Base-by-base conservation (phyloP, 2,797 vertebrate genomes). In the Notolabrus celidotus region DNA sequence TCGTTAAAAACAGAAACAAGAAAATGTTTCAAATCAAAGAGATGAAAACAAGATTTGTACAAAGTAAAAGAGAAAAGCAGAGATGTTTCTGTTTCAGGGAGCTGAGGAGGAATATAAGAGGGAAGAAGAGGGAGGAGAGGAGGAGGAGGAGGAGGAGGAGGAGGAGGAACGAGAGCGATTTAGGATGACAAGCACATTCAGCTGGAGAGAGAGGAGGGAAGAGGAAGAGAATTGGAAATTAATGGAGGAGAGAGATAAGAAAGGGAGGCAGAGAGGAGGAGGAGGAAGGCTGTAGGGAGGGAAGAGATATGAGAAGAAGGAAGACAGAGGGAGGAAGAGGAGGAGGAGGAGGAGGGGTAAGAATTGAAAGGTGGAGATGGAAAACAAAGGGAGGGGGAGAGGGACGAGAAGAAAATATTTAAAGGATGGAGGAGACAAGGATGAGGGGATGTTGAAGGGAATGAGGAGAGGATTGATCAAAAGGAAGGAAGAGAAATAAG, bases 231-330 rank as follows among this genome's bases (percentile, higher is more conserved):
- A 86, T 84, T 67, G 56, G 73, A 86, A 86, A 88, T 84, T 83
- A 83, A 88, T 85, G 89, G 77, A 80, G 78, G 85, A 68, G 76
- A 84, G 71, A 83, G 77, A 89, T 85, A 86, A 86, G 72, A 77
- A 74, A 75, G 69, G 70, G 39, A 71, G 36, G 29, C 29, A 31
- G 29, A 31, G 58, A 67, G 79, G 72, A 79, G 67, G 72, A 79
- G 67, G 70, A 52, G 43, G 55, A 51, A 45, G 43, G 38, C 57
- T 62, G 57, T 43, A 58, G 65, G 55, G 65, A 66, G 22, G 15
- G 25, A 54, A 39, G 58, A 49, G 27, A 54, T 58, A 77, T 46
- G 43, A 60, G 46, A 39, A 27, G 20, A 66, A n/a, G 50, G 19
- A n/a, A 46, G 57, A 58, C 17, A 53, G 17, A 3, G 16, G 54